Evolutionary conservation across 1,140 invertebrate genomes (phyloP).

Genomic region (Monomorium pharaonis): DNA sequence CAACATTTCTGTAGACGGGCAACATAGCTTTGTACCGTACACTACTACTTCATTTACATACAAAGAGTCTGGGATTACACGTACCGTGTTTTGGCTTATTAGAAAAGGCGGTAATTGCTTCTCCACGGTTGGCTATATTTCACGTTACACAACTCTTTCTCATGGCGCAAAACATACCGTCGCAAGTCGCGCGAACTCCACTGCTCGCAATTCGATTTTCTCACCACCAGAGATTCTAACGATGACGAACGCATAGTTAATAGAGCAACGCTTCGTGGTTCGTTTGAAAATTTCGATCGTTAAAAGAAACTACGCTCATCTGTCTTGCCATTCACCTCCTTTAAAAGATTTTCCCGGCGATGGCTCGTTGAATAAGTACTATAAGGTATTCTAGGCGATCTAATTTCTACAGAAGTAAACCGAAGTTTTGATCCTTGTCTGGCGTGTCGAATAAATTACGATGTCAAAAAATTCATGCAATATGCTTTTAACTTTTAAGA

Average conservation of each 20-base stretch:
- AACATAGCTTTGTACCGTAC: conserved; percentile 29
- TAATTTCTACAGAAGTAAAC: conserved; percentile 59
- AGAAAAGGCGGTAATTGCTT: conserved; percentile 54
- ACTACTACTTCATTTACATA: conserved; percentile 61
- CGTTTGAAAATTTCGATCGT: conserved; percentile 76
- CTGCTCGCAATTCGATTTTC: conserved; percentile 43
- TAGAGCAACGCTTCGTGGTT: conserved; percentile 73
- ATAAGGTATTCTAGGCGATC: conserved; percentile 49
- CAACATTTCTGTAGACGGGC: conserved; percentile 3
- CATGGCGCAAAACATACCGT: background rate
- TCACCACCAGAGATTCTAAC: background rate
- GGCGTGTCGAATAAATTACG: background rate
- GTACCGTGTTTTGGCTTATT: conserved; percentile 53
- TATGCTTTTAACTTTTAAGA: background rate
- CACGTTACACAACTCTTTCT: conserved; percentile 48
- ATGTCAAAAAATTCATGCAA: background rate
- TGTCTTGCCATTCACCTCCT: conserved; percentile 60
- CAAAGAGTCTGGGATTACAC: conserved; percentile 59
- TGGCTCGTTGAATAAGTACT: conserved; percentile 64
- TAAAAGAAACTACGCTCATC: conserved; percentile 61
- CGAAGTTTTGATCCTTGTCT: background rate
- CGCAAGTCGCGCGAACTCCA: background rate
- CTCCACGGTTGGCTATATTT: background rate
- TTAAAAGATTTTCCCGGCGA: conserved; percentile 48
- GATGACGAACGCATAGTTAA: conserved; percentile 59